Conservation (phyloP, 2,797 vertebrate species). For the Catharus ustulatus region DNA sequence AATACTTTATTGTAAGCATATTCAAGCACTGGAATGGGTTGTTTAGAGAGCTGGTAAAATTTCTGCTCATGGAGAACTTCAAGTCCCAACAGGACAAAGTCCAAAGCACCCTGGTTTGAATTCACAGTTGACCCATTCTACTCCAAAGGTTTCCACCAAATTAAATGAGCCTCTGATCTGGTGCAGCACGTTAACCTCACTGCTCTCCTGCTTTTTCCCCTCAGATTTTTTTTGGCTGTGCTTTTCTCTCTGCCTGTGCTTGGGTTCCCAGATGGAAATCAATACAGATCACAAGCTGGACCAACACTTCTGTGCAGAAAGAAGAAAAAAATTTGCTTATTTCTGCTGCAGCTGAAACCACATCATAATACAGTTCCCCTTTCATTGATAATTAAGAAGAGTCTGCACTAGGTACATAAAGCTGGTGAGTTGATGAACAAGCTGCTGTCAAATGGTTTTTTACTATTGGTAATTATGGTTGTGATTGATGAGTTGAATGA, state of each 20-base stretch:
- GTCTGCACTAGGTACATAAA: neutral
- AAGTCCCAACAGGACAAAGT: neutral
- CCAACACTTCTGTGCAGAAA: neutral
- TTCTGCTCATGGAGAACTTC: neutral
- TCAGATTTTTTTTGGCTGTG: neutral
- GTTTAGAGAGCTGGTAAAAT: neutral
- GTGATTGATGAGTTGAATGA: neutral
- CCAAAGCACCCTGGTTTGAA: neutral
- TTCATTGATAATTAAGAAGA: neutral
- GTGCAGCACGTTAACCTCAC: neutral
- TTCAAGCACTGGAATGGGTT: neutral
- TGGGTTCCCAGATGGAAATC: neutral
- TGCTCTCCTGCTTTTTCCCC: neutral
- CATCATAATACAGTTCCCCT: neutral
- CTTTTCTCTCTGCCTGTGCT: neutral
- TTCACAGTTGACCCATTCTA: neutral
- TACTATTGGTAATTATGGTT: neutral
- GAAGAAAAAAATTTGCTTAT: neutral
- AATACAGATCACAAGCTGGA: neutral
- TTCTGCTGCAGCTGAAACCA: neutral
- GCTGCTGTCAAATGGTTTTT: neutral
- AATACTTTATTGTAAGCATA: neutral
- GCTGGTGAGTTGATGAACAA: neutral
- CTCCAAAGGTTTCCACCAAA: neutral
- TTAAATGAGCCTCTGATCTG: neutral